A percentile compares a stretch with the other conserved stretches of the same genome.
These are phyloP conservation scores for Eumerus sabulonum DNA, from an alignment of 2,888 invertebrate genomes.

Conservation along the genomic window DNA sequence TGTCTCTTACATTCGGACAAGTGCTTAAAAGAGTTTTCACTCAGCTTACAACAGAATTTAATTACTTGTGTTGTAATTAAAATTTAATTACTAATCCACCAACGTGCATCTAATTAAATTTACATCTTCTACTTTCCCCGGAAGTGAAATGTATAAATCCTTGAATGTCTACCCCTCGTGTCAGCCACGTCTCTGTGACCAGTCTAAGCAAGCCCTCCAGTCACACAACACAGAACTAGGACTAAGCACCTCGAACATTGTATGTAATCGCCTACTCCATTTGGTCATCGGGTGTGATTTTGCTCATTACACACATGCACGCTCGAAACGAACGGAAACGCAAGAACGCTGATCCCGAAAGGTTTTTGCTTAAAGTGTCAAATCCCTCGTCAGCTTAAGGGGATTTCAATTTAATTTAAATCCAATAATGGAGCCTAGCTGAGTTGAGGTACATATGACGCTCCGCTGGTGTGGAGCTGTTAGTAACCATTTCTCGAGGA, in stretches of 20 bases:
- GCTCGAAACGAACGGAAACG: neutral
- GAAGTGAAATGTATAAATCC: slow-evolving; percentile 48
- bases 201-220: slow-evolving; percentile 23
- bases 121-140: slow-evolving; percentile 43
- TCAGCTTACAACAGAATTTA: slow-evolving; percentile 12
- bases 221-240: slow-evolving; percentile 36
- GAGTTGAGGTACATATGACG: too few relatives aligned
- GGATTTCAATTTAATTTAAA: slow-evolving; percentile 67
- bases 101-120: slow-evolving; percentile 46
- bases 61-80: slow-evolving; percentile 20
- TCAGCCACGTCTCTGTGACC: neutral
- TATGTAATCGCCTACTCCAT: slow-evolving; percentile 14
- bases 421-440: slow-evolving; percentile 54
- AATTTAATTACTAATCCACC: too few relatives aligned
- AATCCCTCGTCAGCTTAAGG: slow-evolving; percentile 65
- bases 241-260: slow-evolving; percentile 42
- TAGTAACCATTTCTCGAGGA: neutral
- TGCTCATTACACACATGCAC: slow-evolving; percentile 1
- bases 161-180: slow-evolving; percentile 34
- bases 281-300: neutral
- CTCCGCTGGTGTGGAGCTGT: too few relatives aligned
- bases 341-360: slow-evolving; percentile 32
- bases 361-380: slow-evolving; percentile 66
- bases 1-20: too few relatives aligned
- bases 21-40: neutral